phyloP scores from a whole-genome alignment of 2,888 invertebrate genomes.

The Glyphotaelius pellucidus region DNA sequence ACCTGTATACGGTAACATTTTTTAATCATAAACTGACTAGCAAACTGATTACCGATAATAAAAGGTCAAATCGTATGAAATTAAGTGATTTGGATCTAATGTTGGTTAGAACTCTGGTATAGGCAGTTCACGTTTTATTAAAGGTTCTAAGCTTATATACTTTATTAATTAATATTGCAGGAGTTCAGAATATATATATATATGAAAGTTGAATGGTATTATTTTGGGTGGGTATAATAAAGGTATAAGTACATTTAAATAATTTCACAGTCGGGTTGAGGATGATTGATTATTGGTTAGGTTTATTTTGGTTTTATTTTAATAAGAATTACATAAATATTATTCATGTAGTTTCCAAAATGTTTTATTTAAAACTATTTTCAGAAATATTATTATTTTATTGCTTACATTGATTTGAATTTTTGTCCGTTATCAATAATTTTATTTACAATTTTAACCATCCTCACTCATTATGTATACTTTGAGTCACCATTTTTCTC shows the following conservation, averaged over 20 bases:
- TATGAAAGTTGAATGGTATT: background rate
- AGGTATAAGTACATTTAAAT: background rate
- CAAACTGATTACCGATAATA: background rate
- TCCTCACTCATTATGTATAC: background rate
- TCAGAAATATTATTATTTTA: background rate
- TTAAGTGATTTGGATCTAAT: background rate
- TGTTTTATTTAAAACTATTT: background rate
- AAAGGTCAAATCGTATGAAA: background rate
- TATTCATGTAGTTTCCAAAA: background rate
- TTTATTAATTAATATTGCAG: constrained; percentile 40
- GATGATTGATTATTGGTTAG: constrained; percentile 7
- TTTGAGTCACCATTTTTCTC: background rate
- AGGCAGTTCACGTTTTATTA: background rate
- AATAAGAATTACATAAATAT: background rate
- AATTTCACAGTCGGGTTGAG: constrained; percentile 34
- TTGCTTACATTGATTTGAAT: background rate
- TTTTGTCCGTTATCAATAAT: background rate
- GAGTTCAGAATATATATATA: constrained; percentile 18
- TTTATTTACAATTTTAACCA: background rate
- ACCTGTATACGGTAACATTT: background rate
- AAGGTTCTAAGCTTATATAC: constrained; percentile 15
- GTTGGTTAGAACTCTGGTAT: background rate
- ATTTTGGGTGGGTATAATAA: background rate
- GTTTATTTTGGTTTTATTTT: background rate
- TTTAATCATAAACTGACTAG: background rate